Evolutionary conservation across 2,888 invertebrate genomes (phyloP).

Genomic region (Sympetrum striolatum): DNA sequence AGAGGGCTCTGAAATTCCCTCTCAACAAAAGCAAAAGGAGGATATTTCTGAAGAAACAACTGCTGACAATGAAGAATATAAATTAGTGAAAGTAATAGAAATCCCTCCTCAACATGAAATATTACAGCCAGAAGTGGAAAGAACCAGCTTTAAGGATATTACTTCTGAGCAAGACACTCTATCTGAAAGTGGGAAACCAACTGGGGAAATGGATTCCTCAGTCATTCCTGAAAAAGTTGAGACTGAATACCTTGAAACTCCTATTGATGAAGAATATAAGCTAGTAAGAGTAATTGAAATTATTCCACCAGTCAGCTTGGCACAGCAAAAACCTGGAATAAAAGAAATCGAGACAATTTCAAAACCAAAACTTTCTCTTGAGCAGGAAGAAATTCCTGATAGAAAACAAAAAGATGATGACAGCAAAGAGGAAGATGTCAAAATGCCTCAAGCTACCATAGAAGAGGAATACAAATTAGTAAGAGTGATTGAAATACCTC

Average conservation of each 20-base stretch:
- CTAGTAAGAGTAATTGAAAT: conserved; percentile 17
- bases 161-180: neutral
- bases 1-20: neutral
- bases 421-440: neutral
- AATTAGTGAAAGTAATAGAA: neutral
- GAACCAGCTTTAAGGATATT: neutral
- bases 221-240: neutral
- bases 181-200: neutral
- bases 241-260: neutral
- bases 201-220: neutral
- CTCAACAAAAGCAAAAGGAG: neutral
- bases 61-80: neutral
- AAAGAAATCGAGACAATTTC: neutral
- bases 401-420: neutral
- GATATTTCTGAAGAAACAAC: neutral
- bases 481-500: neutral
- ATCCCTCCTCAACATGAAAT: neutral
- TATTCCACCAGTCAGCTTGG: neutral
- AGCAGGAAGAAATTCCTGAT: conserved; percentile 5
- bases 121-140: neutral
- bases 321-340: neutral
- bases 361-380: neutral
- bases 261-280: neutral
- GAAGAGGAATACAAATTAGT: neutral
- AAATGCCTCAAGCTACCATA: neutral